Evolutionary conservation across 1,140 invertebrate genomes (phyloP).

Genomic region (Lepidostoma basale): DNA sequence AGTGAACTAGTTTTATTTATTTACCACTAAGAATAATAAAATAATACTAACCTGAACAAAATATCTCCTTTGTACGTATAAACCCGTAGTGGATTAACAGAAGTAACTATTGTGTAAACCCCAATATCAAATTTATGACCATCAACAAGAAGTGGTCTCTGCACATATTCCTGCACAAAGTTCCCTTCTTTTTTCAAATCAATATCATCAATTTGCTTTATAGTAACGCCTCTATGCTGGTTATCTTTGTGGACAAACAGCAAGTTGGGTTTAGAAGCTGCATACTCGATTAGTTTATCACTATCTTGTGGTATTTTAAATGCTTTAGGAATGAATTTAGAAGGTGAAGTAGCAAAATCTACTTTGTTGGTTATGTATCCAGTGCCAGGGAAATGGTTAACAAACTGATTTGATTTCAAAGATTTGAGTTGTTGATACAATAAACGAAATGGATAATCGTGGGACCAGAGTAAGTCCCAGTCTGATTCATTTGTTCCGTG

Average conservation of each 20-base stretch:
- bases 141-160: constrained; percentile 82
- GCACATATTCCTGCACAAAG: constrained; percentile 91
- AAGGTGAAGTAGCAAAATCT: constrained; percentile 78
- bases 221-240: constrained; percentile 86
- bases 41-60: constrained; percentile 73
- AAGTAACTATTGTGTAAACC: constrained; percentile 91
- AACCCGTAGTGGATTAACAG: constrained; percentile 85
- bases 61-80: constrained; percentile 91
- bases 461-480: constrained; percentile 93
- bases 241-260: constrained; percentile 93
- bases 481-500: constrained; percentile 64
- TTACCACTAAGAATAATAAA: too few relatives aligned
- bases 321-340: constrained; percentile 81
- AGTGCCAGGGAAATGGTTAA: constrained; percentile 95
- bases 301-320: constrained; percentile 86
- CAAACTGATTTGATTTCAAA: constrained; percentile 76
- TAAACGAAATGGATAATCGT: constrained; percentile 86
- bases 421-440: constrained; percentile 63
- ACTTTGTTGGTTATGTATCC: constrained; percentile 96
- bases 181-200: constrained; percentile 75
- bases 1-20: not conserved
- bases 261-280: constrained; percentile 69
- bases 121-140: constrained; percentile 97
- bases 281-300: constrained; percentile 74
- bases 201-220: constrained; percentile 73